Evolutionary conservation across 2,113 vertebrate species (phyloP), one percentile per base, ranked within the genome.

Genomic region (Caloenas nicobarica): DNA sequence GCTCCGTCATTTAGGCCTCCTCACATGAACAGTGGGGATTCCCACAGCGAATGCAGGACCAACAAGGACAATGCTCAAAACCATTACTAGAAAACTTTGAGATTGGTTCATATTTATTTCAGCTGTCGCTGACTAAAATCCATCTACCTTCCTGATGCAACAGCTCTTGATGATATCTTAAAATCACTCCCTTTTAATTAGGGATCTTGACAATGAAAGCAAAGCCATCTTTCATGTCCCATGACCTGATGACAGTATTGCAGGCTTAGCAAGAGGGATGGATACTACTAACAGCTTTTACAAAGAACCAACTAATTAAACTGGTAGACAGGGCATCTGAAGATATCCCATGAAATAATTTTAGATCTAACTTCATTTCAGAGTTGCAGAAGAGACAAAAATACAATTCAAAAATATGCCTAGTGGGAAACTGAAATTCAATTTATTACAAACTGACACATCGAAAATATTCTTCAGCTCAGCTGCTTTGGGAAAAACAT

Each of bases 401-500:
- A 85, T 18, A 13, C 64, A 82, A 72, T 44, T 81, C 12, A 80
- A 68, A 77, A 56, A 86, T 51, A 73, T 33, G 24, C 38, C 62
- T 36, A 44, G 33, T 71, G 56, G 38, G 38, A 81, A 90, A 93
- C 9, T 51, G 40, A 13, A 92, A 84, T 58, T 58, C 46, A 62
- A 80, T 64, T 61, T 91, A 88, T 78, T 88, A 83, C 34, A 78
- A 97, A 91, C 3, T 50, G 42, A 86, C 26, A 69, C 66, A 89
- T 85, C 13, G 51, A 93, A 69, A 81, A 26, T 50, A 79, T 46
- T 85, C 57, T 74, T 65, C 70, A 76, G 54, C 61, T 94, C 78
- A 68, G 40, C 22, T 89, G 56, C 86, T 74, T 85, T 70, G n/a
- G n/a, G 38, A 54, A 68, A 81, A 93, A 90, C 1, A 4, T 85